Conservation (phyloP, 2,797 vertebrate species). For the Bradypus variegatus region DNA sequence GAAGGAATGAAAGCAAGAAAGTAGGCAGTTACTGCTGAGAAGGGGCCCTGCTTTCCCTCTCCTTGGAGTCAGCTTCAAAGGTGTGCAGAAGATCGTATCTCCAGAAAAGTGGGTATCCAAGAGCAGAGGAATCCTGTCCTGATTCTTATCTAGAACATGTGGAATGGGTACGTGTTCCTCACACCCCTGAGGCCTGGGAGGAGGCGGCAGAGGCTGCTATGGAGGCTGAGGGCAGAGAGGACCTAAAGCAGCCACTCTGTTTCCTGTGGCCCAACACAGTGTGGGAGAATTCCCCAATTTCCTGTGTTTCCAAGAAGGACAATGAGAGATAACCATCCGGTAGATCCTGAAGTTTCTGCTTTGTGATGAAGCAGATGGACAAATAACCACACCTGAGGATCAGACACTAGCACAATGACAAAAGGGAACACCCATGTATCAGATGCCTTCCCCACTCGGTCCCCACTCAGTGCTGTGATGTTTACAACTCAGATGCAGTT, state of each 20-base stretch:
- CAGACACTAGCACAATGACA: background rate
- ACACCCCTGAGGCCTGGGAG: background rate
- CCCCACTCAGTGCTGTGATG: background rate
- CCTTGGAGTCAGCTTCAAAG: background rate
- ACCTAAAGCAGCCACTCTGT: background rate
- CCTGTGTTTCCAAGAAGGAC: background rate
- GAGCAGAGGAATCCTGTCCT: too few relatives aligned
- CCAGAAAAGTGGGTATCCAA: too few relatives aligned
- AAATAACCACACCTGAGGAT: background rate
- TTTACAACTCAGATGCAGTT: background rate
- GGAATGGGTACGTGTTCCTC: background rate
- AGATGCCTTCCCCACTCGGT: background rate
- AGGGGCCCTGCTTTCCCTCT: background rate
- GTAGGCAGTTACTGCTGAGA: background rate
- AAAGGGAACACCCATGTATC: background rate
- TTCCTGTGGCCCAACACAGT: background rate
- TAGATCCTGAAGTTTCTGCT: background rate
- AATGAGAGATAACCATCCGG: too few relatives aligned
- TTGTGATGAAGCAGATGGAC: background rate
- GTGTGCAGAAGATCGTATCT: background rate
- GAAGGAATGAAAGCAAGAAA: background rate
- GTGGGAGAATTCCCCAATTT: background rate
- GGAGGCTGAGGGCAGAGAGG: background rate
- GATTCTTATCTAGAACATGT: accelerated
- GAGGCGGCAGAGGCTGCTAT: background rate